These are phyloP conservation scores for Pogona vitticeps DNA, from an alignment of 2,113 vertebrate genomes.

Conservation along the genomic window DNA sequence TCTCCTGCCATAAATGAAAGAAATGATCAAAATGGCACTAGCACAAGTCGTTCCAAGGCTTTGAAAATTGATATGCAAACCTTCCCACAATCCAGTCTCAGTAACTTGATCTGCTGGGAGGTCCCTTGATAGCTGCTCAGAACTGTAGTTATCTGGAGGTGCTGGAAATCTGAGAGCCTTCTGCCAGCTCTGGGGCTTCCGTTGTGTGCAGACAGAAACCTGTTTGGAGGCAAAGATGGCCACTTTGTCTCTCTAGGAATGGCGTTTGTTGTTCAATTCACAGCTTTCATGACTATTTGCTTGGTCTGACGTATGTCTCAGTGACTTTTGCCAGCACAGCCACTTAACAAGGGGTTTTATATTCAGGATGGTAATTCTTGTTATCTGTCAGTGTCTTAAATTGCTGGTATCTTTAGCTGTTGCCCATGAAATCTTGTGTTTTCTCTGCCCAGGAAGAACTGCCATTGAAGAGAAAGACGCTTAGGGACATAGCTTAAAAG, in stretches of 20 bases:
- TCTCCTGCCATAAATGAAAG: constrained; percentile 62
- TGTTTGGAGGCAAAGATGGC: not conserved
- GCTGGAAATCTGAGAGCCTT: constrained; percentile 34
- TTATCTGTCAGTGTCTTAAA: constrained; percentile 5
- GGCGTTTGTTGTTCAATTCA: constrained; percentile 17
- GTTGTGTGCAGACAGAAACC: constrained; percentile 25
- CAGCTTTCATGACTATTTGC: constrained; percentile 7
- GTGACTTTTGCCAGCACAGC: not conserved
- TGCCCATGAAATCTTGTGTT: constrained; percentile 6
- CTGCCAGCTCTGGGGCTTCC: not conserved
- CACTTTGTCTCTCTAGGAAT: constrained; percentile 3
- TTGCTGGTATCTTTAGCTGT: constrained; percentile 18
- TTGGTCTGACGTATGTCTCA: constrained; percentile 25
- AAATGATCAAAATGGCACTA: constrained; percentile 61
- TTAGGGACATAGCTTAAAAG: not conserved
- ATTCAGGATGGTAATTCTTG: constrained; percentile 12
- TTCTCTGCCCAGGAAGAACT: not conserved
- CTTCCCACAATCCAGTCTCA: constrained; percentile 47
- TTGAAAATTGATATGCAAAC: constrained; percentile 55
- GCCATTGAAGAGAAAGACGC: not conserved
- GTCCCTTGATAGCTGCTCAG: constrained; percentile 31
- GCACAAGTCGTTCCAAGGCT: constrained; percentile 47
- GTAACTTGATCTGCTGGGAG: constrained; percentile 46
- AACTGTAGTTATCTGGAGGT: constrained; percentile 40
- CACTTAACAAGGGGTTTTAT: constrained; percentile 28